A percentile compares a stretch with the other conserved stretches of the same genome.
Evolutionary conservation across 64 coral and sea anemone species (phyloP).

Genomic region (Astreopora myriophthalma): DNA sequence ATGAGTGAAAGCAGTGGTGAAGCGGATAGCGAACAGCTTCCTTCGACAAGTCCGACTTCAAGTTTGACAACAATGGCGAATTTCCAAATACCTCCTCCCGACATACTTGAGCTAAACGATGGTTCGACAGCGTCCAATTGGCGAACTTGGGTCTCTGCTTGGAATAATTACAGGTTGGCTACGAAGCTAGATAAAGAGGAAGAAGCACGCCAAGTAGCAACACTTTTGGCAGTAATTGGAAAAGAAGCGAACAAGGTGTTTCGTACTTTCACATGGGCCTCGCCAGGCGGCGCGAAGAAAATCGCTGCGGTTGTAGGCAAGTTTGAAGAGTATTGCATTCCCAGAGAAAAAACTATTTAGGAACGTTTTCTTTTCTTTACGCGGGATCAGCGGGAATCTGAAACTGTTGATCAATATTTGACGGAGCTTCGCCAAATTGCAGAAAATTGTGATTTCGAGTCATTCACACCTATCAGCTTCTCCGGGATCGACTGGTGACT

Average conservation of each 20-base stretch:
- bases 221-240: conserved; percentile 42
- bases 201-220: conserved; percentile 27
- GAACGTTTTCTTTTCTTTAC: conserved; percentile 58
- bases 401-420: conserved; percentile 49
- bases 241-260: conserved; percentile 59
- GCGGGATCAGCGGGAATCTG: conserved; percentile 25
- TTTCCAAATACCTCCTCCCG: conserved; percentile 24
- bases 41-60: no score
- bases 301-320: conserved; percentile 22
- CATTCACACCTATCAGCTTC: conserved; percentile 26
- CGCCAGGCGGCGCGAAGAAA: conserved; percentile 38
- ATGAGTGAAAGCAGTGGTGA: no score
- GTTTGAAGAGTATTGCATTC: conserved; percentile 47
- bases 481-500: conserved; percentile 40
- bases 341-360: conserved; percentile 59
- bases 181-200: conserved; percentile 67
- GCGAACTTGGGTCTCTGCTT: conserved; percentile 20
- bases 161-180: conserved; percentile 56
- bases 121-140: conserved; percentile 41
- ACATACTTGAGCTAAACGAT: conserved; percentile 37
- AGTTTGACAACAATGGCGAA: neutral
- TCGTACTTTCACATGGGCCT: conserved; percentile 55
- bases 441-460: conserved; percentile 41
- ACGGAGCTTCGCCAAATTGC: conserved; percentile 42
- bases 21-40: no score